Percentiles rank a stretch among this genome's conserved stretches.
phyloP scores from a whole-genome alignment of 2,797 vertebrate genomes.

The Jordanella pulchra region DNA sequence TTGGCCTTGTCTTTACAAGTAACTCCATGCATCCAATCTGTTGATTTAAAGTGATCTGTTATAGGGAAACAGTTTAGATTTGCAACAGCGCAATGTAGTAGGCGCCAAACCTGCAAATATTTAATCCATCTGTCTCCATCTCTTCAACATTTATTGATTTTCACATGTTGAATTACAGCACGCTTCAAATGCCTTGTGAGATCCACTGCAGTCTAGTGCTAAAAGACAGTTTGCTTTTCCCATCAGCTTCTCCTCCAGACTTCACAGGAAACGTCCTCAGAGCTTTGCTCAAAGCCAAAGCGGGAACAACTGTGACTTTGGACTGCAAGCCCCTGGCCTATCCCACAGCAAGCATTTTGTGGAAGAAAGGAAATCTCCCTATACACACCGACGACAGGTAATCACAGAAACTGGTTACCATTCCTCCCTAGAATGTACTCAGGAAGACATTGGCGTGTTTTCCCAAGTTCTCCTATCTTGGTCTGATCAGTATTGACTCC shows the following conservation, averaged over 20 bases:
- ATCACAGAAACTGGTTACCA: conserved; percentile 1
- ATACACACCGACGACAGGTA: conserved; percentile 90
- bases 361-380: conserved; percentile 90
- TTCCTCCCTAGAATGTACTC: not conserved
- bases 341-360: conserved; percentile 86
- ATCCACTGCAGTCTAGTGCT: conserved; percentile 43
- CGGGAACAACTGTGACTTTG: conserved; percentile 87
- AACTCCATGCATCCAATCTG: too few relatives aligned
- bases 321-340: conserved; percentile 93
- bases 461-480: not conserved
- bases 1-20: too few relatives aligned
- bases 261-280: conserved; percentile 90
- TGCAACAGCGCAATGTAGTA: too few relatives aligned
- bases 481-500: conserved; percentile 20
- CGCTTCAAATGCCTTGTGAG: conserved; percentile 32
- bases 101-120: not conserved
- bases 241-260: conserved; percentile 90
- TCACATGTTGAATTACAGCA: conserved; percentile 30
- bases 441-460: not conserved
- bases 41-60: too few relatives aligned
- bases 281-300: conserved; percentile 88
- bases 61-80: too few relatives aligned
- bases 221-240: conserved; percentile 57
- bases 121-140: conserved; percentile 38
- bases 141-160: conserved; percentile 30